Conservation (phyloP, 2,113 vertebrate species). For the Heptranchias perlo region DNA sequence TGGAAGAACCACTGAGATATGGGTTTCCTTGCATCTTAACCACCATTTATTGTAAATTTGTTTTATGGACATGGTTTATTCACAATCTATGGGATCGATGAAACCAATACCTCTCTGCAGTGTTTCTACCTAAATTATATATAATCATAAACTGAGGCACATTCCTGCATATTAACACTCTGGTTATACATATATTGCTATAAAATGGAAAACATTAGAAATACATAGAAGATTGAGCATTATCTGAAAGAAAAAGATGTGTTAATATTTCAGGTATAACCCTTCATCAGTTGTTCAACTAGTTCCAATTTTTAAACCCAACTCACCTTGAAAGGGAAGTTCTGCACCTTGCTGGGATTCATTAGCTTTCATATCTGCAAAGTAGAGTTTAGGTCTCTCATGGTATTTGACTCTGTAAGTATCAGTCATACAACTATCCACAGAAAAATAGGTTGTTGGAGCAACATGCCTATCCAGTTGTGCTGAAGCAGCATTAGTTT, state of each 20-base stretch:
- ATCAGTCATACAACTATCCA: conserved; percentile 94
- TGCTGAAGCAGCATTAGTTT: neutral
- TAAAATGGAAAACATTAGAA: conserved; percentile 51
- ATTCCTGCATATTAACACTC: conserved; percentile 38
- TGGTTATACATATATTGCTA: conserved; percentile 51
- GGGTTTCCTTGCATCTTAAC: neutral
- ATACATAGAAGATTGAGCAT: conserved; percentile 55
- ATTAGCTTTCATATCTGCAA: conserved; percentile 50
- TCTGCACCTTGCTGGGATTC: conserved; percentile 55
- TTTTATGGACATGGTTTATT: neutral
- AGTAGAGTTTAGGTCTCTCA: conserved; percentile 68
- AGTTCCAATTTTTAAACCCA: conserved; percentile 46
- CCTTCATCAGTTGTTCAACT: neutral
- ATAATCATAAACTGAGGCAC: neutral
- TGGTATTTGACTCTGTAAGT: conserved; percentile 89
- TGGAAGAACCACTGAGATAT: neutral
- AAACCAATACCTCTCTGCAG: neutral
- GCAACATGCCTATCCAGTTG: conserved; percentile 53
- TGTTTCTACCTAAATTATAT: neutral
- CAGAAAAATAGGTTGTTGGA: conserved; percentile 88
- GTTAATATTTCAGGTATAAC: conserved; percentile 37
- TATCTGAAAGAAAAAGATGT: conserved; percentile 51
- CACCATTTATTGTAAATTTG: neutral
- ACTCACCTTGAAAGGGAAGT: conserved; percentile 58
- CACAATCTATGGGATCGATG: neutral